Conservation (phyloP, 35 echinoderm and acorn worm genomes). For the Hemicentrotus pulcherrimus region DNA sequence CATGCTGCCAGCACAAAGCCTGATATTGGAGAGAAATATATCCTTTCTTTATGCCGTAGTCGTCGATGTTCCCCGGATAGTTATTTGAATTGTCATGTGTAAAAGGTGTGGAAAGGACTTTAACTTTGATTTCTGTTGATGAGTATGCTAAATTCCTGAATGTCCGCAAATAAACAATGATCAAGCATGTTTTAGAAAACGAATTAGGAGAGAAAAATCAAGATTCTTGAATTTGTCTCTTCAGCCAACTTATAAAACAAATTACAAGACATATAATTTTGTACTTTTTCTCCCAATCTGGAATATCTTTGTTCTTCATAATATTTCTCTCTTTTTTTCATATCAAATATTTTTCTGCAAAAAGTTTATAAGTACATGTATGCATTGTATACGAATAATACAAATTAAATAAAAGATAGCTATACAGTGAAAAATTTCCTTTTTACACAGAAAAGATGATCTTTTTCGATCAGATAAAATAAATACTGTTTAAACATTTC, state of each 20-base stretch:
- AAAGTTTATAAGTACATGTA: not conserved
- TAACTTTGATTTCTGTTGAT: not conserved
- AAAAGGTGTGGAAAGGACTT: not conserved
- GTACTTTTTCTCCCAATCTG: not conserved
- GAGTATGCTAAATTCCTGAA: not conserved
- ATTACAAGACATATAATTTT: not conserved
- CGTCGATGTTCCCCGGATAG: not conserved
- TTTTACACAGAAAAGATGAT: constrained; percentile 14
- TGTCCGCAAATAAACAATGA: not conserved
- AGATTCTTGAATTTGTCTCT: not conserved
- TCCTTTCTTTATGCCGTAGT: not conserved
- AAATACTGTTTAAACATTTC: constrained; percentile 47
- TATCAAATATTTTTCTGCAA: not conserved
- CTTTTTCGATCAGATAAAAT: constrained; percentile 17
- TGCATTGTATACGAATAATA: not conserved
- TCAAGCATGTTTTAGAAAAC: not conserved
- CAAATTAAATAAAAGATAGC: constrained; percentile 40
- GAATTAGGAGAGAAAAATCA: too few relatives aligned
- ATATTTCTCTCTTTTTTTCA: not conserved
- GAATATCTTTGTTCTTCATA: not conserved
- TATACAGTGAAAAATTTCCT: constrained; percentile 26
- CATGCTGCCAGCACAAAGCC: not conserved
- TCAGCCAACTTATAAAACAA: not conserved
- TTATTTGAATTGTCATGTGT: not conserved
- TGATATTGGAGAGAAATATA: not conserved